phyloP scores from a whole-genome alignment of 2,113 vertebrate species.

The Coreoperca whiteheadi region DNA sequence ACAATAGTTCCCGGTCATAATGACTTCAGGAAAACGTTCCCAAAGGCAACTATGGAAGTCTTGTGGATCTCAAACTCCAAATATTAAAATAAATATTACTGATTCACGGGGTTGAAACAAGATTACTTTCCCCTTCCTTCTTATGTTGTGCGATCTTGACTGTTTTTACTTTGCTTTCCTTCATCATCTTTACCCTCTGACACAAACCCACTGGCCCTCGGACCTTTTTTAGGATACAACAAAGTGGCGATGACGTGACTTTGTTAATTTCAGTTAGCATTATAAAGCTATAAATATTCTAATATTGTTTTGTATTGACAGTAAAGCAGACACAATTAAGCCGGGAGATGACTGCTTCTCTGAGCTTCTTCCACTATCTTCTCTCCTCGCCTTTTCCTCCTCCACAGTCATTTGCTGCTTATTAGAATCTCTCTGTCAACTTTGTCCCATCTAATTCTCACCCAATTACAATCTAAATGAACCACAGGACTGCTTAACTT shows the following conservation, averaged over 20 bases:
- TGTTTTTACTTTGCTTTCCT: neutral
- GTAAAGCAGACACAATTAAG: neutral
- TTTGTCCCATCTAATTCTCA: slow-evolving; percentile 77
- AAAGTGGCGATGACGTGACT: neutral
- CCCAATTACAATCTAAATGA: slow-evolving; percentile 82
- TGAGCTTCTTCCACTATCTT: neutral
- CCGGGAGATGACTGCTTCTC: too few relatives aligned
- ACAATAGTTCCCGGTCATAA: neutral
- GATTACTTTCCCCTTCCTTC: neutral
- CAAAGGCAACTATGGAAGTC: neutral
- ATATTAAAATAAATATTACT: neutral
- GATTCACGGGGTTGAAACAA: neutral
- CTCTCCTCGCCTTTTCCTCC: neutral
- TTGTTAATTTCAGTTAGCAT: neutral
- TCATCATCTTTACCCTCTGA: neutral
- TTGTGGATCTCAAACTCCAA: neutral
- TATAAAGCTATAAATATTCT: neutral
- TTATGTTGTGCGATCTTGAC: neutral
- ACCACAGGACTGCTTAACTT: slow-evolving; percentile 74
- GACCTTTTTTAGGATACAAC: neutral
- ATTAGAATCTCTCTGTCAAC: slow-evolving; percentile 78
- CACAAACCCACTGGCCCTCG: neutral
- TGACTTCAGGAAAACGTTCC: neutral
- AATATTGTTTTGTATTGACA: neutral
- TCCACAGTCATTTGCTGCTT: slow-evolving; percentile 67